phyloP scores from a whole-genome alignment of 2,888 invertebrate genomes.

The Callosobruchus maculatus region DNA sequence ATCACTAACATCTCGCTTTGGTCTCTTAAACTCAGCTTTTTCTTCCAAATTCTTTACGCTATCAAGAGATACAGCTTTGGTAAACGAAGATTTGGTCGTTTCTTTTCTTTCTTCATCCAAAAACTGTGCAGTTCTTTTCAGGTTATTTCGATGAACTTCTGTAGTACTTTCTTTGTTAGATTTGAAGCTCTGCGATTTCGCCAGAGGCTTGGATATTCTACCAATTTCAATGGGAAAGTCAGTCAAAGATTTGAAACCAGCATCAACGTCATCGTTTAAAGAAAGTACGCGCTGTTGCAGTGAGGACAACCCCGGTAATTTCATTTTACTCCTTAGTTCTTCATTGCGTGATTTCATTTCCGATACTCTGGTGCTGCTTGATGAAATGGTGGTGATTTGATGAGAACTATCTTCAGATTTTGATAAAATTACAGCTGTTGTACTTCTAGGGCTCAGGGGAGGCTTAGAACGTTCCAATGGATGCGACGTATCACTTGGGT shows the following conservation, averaged over 20 bases:
- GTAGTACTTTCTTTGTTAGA: constrained; percentile 46
- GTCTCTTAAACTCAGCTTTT: constrained; percentile 1
- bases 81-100: constrained; percentile 24
- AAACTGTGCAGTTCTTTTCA: constrained; percentile 12
- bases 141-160: constrained; percentile 9
- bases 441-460: constrained; percentile 15
- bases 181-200: constrained; percentile 71
- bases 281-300: constrained; percentile 55
- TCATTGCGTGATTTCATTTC: constrained; percentile 26
- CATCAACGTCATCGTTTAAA: constrained; percentile 42
- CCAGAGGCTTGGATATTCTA: constrained; percentile 57
- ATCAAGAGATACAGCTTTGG: constrained; percentile 53
- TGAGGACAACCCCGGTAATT: constrained; percentile 53
- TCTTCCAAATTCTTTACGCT: constrained; percentile 58
- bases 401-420: constrained; percentile 12
- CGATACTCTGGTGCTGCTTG: constrained; percentile 9
- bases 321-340: constrained; percentile 41
- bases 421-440: constrained; percentile 26
- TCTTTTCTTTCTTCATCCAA: constrained; percentile 16
- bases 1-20: neutral
- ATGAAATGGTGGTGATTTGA: constrained; percentile 4
- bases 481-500: neutral
- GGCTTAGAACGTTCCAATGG: neutral
- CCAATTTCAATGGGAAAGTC: constrained; percentile 28
- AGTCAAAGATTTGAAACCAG: constrained; percentile 43